A percentile compares a stretch with the other conserved stretches of the same genome.
Conservation (phyloP, 2,797 vertebrate species). For the Cossypha caffra region DNA sequence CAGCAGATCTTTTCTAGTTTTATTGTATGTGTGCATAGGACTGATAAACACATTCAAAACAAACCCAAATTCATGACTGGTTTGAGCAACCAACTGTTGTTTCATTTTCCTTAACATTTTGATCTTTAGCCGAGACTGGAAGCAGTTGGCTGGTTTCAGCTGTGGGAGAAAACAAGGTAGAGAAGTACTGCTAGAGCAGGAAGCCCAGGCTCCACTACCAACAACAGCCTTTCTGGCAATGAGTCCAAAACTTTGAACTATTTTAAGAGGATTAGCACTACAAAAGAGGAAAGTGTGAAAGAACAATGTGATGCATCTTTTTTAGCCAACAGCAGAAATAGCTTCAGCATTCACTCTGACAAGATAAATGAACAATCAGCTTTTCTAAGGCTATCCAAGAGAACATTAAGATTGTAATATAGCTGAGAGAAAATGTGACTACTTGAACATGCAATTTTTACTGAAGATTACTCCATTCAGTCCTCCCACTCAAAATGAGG, state of each 20-base stretch:
- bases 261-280: slow-evolving; percentile 49
- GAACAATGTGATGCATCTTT: slow-evolving; percentile 24
- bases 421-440: slow-evolving; percentile 8
- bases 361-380: slow-evolving; percentile 48
- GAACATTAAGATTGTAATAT: neutral
- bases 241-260: slow-evolving; percentile 28
- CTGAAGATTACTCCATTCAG: neutral
- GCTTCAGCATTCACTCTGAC: slow-evolving; percentile 11
- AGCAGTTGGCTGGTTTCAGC: neutral
- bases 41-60: neutral
- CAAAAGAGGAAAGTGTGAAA: neutral
- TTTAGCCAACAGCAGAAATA: slow-evolving; percentile 46
- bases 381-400: slow-evolving; percentile 13
- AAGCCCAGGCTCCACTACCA: neutral
- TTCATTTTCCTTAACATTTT: neutral
- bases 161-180: neutral
- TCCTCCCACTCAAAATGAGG: neutral
- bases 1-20: neutral
- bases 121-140: neutral
- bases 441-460: neutral
- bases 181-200: neutral
- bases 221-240: neutral
- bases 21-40: neutral
- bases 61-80: neutral
- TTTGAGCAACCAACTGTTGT: neutral